Evolutionary conservation across 1,140 invertebrate genomes (phyloP).

Genomic region (Neodiprion virginianus): DNA sequence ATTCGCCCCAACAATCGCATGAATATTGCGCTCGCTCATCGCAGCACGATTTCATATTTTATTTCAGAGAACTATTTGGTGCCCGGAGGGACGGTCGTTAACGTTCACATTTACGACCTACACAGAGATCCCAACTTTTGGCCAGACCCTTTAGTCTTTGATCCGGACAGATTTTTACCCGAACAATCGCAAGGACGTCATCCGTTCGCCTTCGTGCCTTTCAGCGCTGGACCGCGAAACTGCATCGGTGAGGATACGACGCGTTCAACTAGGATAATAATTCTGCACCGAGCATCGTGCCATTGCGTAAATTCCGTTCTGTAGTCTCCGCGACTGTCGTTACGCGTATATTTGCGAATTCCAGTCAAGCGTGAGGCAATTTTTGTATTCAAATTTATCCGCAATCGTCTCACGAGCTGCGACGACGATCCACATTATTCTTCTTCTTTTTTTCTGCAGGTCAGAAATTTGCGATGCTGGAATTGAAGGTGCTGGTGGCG

Average conservation of each 20-base stretch:
- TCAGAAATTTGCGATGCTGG: conserved; percentile 42
- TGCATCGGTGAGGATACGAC: neutral
- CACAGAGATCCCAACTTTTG: conserved; percentile 74
- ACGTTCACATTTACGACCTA: conserved; percentile 64
- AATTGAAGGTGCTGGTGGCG: conserved; percentile 31
- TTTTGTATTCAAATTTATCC: no score
- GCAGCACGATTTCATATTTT: neutral
- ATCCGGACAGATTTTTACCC: conserved; percentile 77
- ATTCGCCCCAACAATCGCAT: neutral
- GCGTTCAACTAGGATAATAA: no score
- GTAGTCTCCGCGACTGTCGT: no score
- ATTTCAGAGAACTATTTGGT: conserved; percentile 45
- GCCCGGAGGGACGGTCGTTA: conserved; percentile 52
- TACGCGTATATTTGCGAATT: no score
- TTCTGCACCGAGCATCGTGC: no score
- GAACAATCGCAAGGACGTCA: neutral
- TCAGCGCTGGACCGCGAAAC: conserved; percentile 77
- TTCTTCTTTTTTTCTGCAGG: conserved; percentile 27
- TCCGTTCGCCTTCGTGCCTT: conserved; percentile 67
- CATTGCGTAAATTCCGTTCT: no score
- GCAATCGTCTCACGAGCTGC: no score
- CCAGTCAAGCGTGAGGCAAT: no score
- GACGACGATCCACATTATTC: neutral
- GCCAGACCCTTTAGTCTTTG: conserved; percentile 76
- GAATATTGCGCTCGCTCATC: conserved; percentile 16